Evolutionary conservation across 2,113 vertebrate genomes (phyloP), one percentile per base, ranked within the genome.

Genomic region (Poicephalus gulielmi): DNA sequence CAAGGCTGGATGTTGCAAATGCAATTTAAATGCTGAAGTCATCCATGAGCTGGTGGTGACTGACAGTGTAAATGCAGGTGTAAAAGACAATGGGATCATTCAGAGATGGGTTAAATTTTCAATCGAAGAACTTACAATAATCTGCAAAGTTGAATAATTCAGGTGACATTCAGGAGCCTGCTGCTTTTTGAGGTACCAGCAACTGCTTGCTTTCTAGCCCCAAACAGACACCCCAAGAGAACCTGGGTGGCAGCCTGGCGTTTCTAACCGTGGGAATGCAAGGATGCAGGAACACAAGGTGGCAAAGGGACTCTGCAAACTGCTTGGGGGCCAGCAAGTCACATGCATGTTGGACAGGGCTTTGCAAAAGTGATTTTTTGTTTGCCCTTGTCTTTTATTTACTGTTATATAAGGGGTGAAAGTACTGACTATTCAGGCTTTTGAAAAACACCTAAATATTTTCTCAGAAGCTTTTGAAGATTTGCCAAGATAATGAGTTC

Each of bases 401-500:
- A 15, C 5, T 88, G 3, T 81, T 86, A 25, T 12, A 5, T 92
- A 86, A 79, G 47, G 27, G 55, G n/a, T 69, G 55, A 71, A 86
- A 81, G 24, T 71, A 75, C 77, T 75, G 68, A 55, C 60, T 78
- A n/a, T 37, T 62, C 52, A 63, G 83, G 83, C 47, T 82, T 92
- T 19, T 71, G 68, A 71, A 92, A 94, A 94, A 86, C 69, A 64
- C 28, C 23, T 67, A 60, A 88, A n/a, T 83, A 66, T 82, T 90
- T 88, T 88, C 90, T 37, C 3, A 0, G 69, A 86, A 88, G 60
- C 64, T 83, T 85, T 6, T 67, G 73, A 78, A 81, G 68, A 30
- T 74, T 66, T 92, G 71, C 64, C 27, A 67, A 86, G 73, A 57
- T 81, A 78, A 52, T 62, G 76, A 90, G 80, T 95, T 96, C 80